Conservation (phyloP, 2,888 invertebrate genomes). For the Aleiodes alternator region DNA sequence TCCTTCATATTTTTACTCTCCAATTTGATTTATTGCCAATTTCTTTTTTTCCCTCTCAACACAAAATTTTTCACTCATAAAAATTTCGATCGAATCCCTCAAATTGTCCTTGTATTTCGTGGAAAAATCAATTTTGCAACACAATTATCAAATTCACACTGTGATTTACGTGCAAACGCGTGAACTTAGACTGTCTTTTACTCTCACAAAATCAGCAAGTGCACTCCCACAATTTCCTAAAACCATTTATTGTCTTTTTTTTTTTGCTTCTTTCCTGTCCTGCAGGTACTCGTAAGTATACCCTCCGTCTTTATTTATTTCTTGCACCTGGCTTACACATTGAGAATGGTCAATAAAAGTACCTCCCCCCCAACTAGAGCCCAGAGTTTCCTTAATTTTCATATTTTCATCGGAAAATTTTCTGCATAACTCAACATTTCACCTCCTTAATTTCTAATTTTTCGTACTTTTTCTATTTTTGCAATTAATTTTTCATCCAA, state of each 20-base stretch:
- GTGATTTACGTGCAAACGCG: neutral
- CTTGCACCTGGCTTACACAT: neutral
- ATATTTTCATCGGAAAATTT: neutral
- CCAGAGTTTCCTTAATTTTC: neutral
- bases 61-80: constrained; percentile 58
- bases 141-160: neutral
- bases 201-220: neutral
- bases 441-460: no score
- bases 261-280: neutral
- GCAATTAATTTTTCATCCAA: no score
- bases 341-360: neutral
- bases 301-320: neutral
- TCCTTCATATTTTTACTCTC: constrained; percentile 63
- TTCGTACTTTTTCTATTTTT: no score
- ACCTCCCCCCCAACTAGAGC: neutral
- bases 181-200: neutral
- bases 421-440: no score
- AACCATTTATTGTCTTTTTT: constrained; percentile 6
- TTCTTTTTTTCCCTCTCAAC: constrained; percentile 41
- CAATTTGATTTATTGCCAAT: constrained; percentile 44
- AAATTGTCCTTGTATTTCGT: constrained; percentile 18
- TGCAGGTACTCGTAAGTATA: constrained; percentile 20
- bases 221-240: constrained; percentile 1
- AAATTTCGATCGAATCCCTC: constrained; percentile 48
- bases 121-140: constrained; percentile 3